Evolutionary conservation across 1,140 invertebrate species (phyloP), one percentile per base, ranked within the genome.

Genomic region (Bombus cullumanus): DNA sequence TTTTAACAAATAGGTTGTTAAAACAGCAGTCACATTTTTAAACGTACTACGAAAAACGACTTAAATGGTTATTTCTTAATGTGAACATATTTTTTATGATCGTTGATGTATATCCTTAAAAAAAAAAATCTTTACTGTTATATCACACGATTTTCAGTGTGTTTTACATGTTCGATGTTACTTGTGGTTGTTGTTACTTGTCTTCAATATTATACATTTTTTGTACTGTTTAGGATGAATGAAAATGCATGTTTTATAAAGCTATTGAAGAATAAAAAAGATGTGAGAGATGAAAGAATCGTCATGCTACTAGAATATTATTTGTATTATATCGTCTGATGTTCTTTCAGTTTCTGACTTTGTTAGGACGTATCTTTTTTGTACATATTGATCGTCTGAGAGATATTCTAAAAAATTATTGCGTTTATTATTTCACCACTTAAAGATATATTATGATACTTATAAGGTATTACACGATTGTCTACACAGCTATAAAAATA

Each of bases 41-140:
- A 89, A 85, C 9, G 84, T 87, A 53, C 31, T 84, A 25, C 43
- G 82, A 13, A 85, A 53, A 62, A 10, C 79, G 4, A 85, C 53
- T 12, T 66, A n/a, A 82, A 39, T 25, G 59, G 28, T 12, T 62
- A n/a, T 37, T 31, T 57, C 13, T 37, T 22, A 37, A 28, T 18
- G 25, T 37, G 9, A 34, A 75, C 25, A 3, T 37, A 57, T 75
- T 66, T 53, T 57, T 28, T 37, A 76, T 39, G 39, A 59, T 37
- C 25, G 8, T 59, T 76, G 25, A 59, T 76, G 18, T 62, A 41
- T 37, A 8, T 69, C 3, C 1, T 13, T 18, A 25, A 62, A 62
- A 10, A 62, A 10, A 31, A 22, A 53, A 6, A 47, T 37, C 10
- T 39, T 41, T n/a, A 15, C 39, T n/a, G 12, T 43, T 72, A 18